Conservation (phyloP, 2,113 vertebrate species). For the Taurulus bubalis region DNA sequence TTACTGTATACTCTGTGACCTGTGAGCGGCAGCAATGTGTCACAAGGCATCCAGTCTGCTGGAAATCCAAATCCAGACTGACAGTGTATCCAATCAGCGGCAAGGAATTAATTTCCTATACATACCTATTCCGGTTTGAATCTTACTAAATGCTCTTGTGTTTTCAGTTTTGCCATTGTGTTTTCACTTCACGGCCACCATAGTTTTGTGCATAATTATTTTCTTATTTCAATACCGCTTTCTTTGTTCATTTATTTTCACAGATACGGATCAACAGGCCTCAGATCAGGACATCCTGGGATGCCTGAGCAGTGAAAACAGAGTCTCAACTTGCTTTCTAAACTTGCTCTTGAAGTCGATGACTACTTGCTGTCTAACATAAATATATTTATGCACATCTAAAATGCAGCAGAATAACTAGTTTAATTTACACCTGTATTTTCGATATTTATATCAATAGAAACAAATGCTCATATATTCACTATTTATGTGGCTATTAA, state of each 20-base stretch:
- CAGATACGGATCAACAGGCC: constrained; percentile 33
- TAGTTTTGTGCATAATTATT: no score
- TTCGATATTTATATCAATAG: not conserved
- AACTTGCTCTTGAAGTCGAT: not conserved
- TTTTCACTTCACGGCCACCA: no score
- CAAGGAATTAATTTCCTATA: no score
- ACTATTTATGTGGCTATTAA: not conserved
- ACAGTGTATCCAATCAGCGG: no score
- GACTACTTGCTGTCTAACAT: constrained; percentile 3
- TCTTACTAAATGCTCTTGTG: no score
- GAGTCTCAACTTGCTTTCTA: not conserved
- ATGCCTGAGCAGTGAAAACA: not conserved
- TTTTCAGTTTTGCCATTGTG: no score
- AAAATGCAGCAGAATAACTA: not conserved
- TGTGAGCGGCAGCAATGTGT: no score
- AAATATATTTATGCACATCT: not conserved
- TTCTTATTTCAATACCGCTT: not conserved
- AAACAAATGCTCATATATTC: no score
- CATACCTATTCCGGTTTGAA: no score
- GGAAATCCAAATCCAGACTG: no score
- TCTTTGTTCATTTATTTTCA: not conserved
- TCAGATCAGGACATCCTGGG: constrained; percentile 17
- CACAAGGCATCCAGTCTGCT: no score
- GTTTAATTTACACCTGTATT: not conserved
- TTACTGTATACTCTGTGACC: no score